Evolutionary conservation across 2,888 invertebrate species (phyloP).

Genomic region (Rotaria magnacalcarata): DNA sequence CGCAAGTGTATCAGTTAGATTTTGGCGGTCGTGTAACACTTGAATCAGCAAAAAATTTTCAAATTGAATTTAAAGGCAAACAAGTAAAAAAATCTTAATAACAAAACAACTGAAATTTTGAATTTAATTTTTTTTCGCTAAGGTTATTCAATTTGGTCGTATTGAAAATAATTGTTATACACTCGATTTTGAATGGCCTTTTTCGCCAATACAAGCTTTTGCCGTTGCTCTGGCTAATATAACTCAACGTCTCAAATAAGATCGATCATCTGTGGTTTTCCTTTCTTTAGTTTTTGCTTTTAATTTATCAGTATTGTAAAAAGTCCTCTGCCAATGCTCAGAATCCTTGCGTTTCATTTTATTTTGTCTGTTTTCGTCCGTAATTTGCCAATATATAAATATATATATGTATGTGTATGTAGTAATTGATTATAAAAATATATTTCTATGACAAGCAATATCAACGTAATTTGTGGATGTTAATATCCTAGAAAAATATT

Average conservation of each 20-base stretch:
- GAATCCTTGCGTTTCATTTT: not conserved
- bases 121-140: not conserved
- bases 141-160: slow-evolving; percentile 87
- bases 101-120: not conserved
- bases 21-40: slow-evolving; percentile 98
- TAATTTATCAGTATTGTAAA: slow-evolving; percentile 14
- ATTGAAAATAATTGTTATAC: slow-evolving; percentile 98
- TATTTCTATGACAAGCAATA: not conserved
- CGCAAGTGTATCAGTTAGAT: slow-evolving; percentile 96
- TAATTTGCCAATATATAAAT: not conserved
- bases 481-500: not conserved
- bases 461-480: not conserved
- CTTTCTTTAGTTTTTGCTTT: not conserved
- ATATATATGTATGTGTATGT: not conserved
- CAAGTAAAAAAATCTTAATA: slow-evolving; percentile 67
- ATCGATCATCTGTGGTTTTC: not conserved
- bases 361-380: not conserved
- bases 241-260: slow-evolving; percentile 81
- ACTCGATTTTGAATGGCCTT: slow-evolving; percentile 95
- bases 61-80: slow-evolving; percentile 90
- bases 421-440: not conserved
- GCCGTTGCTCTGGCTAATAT: slow-evolving; percentile 94
- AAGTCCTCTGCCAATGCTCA: not conserved
- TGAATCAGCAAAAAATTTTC: slow-evolving; percentile 98
- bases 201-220: slow-evolving; percentile 94